A percentile compares a stretch with the other conserved stretches of the same genome.
phyloP scores from a whole-genome alignment of 2,888 invertebrate species.

The Pristionchus fissidentatus region DNA sequence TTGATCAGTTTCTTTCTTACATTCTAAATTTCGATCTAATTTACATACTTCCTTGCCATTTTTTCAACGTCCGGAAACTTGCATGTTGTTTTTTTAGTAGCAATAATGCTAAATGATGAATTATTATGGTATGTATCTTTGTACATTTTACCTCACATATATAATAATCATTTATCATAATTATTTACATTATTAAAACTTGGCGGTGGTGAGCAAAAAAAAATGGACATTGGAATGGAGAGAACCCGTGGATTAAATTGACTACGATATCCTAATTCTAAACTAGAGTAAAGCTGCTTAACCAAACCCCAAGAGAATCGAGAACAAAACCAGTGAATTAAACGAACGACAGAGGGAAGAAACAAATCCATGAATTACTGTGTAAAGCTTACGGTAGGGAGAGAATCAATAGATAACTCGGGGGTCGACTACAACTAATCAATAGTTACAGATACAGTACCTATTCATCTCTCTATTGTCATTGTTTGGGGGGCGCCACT shows the following conservation, averaged over 20 bases:
- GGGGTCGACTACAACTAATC: not conserved
- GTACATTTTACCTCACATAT: not conserved
- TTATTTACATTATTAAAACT: constrained; percentile 32
- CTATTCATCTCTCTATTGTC: not conserved
- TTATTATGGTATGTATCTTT: too few relatives aligned
- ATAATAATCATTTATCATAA: constrained; percentile 26
- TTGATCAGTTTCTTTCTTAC: too few relatives aligned
- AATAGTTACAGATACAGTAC: constrained; percentile 28
- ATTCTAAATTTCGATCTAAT: too few relatives aligned
- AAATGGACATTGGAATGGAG: constrained; percentile 37
- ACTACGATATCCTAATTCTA: constrained; percentile 15
- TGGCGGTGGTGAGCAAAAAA: constrained; percentile 27
- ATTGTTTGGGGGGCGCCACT: not conserved
- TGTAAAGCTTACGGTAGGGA: not conserved
- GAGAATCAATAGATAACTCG: not conserved
- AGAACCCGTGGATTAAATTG: not conserved
- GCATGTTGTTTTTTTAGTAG: too few relatives aligned
- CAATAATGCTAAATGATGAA: too few relatives aligned
- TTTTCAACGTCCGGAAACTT: too few relatives aligned
- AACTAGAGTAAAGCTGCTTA: constrained; percentile 26
- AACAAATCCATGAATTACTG: constrained; percentile 23
- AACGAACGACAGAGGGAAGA: constrained; percentile 15
- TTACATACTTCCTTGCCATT: too few relatives aligned
- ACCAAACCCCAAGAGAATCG: constrained; percentile 34
- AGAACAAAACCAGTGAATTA: not conserved